Conservation (phyloP, 2,113 vertebrate species). For the Struthidea cinerea region DNA sequence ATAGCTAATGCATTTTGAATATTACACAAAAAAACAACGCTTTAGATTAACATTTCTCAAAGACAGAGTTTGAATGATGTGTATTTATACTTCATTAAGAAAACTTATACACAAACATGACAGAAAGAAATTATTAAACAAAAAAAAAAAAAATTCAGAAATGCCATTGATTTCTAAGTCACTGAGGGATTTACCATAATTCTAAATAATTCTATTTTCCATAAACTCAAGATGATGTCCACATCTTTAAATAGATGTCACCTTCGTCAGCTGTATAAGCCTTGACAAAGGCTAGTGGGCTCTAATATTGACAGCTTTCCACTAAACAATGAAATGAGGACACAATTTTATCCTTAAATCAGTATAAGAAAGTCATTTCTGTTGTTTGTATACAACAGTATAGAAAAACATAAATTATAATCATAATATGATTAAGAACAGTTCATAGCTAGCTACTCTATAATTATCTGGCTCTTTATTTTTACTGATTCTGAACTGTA, state of each 20-base stretch:
- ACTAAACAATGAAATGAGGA: background rate
- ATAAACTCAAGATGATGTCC: background rate
- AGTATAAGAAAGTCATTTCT: background rate
- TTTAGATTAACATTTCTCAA: background rate
- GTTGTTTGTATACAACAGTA: background rate
- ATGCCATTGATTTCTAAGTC: background rate
- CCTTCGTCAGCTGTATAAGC: background rate
- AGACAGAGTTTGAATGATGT: background rate
- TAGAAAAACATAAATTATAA: background rate
- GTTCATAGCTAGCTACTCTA: background rate
- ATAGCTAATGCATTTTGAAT: background rate
- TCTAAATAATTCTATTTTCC: background rate
- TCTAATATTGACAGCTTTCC: background rate
- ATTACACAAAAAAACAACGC: background rate
- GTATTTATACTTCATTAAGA: background rate
- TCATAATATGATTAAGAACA: background rate
- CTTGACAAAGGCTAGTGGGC: background rate
- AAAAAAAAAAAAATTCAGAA: background rate
- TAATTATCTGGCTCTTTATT: background rate
- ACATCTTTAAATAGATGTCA: background rate
- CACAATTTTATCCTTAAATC: background rate
- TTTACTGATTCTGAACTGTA: background rate
- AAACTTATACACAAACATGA: background rate
- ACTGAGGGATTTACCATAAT: background rate
- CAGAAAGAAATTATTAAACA: background rate